phyloP scores from a whole-genome alignment of 2,888 invertebrate genomes.

The Epinotia ramella region DNA sequence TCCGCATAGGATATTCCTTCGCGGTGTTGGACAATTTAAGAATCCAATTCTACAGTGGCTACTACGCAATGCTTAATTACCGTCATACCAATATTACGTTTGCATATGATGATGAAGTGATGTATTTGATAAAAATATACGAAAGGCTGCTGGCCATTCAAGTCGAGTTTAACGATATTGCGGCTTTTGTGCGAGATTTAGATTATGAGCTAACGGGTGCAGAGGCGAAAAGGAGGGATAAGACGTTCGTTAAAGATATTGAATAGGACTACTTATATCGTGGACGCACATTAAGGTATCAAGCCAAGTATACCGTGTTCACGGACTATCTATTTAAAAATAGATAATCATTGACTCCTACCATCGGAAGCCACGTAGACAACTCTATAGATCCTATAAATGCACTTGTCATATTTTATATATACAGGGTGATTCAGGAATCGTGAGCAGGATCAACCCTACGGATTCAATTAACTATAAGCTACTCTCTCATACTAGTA shows the following conservation, averaged over 20 bases:
- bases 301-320: no score
- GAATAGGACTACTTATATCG: no score
- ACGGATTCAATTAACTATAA: no score
- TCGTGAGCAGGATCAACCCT: no score
- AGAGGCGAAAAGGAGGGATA: not conserved
- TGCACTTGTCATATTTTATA: no score
- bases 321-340: no score
- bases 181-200: conserved; percentile 44
- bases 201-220: conserved; percentile 15
- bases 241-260: not conserved
- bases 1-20: conserved; percentile 7
- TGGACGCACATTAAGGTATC: no score
- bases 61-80: not conserved
- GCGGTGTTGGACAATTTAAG: conserved; percentile 10
- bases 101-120: not conserved
- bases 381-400: no score
- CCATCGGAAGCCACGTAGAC: no score
- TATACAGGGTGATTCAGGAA: no score
- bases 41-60: not conserved
- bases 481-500: no score
- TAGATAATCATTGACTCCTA: no score
- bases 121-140: conserved; percentile 53
- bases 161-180: conserved; percentile 54
- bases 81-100: not conserved
- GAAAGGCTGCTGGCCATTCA: conserved; percentile 57